Percentiles rank a stretch among this genome's conserved stretches.
These are phyloP conservation scores for Eumacrocentrus americanus DNA, from an alignment of 2,888 invertebrate species.

Conservation along the genomic window DNA sequence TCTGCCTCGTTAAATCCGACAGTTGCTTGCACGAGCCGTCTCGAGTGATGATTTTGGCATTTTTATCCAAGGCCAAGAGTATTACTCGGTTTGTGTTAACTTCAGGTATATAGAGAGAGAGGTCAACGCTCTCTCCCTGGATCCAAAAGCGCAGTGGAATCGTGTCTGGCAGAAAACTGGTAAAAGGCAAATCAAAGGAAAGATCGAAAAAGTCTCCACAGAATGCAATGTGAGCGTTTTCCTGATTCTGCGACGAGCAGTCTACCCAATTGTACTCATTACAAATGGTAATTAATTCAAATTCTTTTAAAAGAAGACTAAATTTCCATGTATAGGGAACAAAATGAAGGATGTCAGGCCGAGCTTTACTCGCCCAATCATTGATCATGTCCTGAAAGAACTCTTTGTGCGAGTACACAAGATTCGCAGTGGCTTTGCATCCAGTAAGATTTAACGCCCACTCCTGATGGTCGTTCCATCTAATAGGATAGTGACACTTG, in stretches of 20 bases:
- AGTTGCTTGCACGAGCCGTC: slow-evolving; percentile 70
- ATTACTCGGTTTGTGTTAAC: slow-evolving; percentile 86
- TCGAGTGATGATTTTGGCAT: slow-evolving; percentile 83
- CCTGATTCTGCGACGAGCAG: slow-evolving; percentile 93
- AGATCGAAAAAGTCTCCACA: slow-evolving; percentile 93
- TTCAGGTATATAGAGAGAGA: slow-evolving; percentile 89
- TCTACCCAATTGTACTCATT: slow-evolving; percentile 99
- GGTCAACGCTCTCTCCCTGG: slow-evolving; percentile 92
- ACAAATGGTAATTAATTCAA: slow-evolving; percentile 89
- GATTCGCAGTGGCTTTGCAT: slow-evolving; percentile 90
- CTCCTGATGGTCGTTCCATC: slow-evolving; percentile 96
- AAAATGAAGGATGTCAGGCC: slow-evolving; percentile 92
- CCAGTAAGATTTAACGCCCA: slow-evolving; percentile 93
- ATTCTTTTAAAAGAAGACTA: slow-evolving; percentile 88
- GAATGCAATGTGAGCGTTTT: slow-evolving; percentile 92
- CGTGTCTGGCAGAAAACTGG: slow-evolving; percentile 90
- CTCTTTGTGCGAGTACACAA: slow-evolving; percentile 94
- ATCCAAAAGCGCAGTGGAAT: slow-evolving; percentile 91
- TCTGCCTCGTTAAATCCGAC: slow-evolving; percentile 62
- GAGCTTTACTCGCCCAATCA: slow-evolving; percentile 94
- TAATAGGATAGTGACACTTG: slow-evolving; percentile 85
- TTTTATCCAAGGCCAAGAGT: slow-evolving; percentile 83
- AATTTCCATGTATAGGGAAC: slow-evolving; percentile 98
- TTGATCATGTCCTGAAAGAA: slow-evolving; percentile 96
- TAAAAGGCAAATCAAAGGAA: slow-evolving; percentile 92